phyloP scores from a whole-genome alignment of 2,797 vertebrate genomes.

The Etheostoma nigrum region DNA sequence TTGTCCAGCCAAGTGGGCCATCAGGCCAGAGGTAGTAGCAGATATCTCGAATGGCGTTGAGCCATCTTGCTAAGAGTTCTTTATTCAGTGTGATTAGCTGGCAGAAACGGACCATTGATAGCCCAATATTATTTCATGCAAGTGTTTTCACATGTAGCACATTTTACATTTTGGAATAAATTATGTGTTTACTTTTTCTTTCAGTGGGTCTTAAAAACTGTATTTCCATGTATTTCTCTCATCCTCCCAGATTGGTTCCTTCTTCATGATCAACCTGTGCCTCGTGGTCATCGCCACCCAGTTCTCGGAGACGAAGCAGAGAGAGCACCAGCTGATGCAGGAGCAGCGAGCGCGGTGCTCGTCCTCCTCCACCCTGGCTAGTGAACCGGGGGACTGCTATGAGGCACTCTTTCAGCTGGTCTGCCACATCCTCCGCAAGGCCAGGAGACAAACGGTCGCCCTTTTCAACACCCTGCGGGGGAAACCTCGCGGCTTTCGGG shows the following conservation, averaged over 20 bases:
- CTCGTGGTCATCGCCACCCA: slow-evolving; percentile 98
- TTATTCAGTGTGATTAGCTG: slow-evolving; percentile 16
- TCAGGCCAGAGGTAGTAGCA: slow-evolving; percentile 21
- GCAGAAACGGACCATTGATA: slow-evolving; percentile 20
- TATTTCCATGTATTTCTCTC: neutral
- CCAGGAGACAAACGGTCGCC: slow-evolving; percentile 85
- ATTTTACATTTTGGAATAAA: slow-evolving; percentile 7
- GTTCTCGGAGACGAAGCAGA: slow-evolving; percentile 97
- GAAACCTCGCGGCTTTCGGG: slow-evolving; percentile 66
- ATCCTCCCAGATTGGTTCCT: slow-evolving; percentile 86
- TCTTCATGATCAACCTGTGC: slow-evolving; percentile 99
- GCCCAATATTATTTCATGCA: slow-evolving; percentile 15
- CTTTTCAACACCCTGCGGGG: slow-evolving; percentile 87
- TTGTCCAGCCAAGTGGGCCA: slow-evolving; percentile 27
- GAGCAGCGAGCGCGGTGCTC: slow-evolving; percentile 92
- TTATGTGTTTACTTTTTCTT: neutral
- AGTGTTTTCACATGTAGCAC: slow-evolving; percentile 1
- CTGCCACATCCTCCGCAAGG: slow-evolving; percentile 93
- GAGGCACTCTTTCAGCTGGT: slow-evolving; percentile 95
- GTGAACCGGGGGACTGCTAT: slow-evolving; percentile 95
- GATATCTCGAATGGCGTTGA: slow-evolving; percentile 7
- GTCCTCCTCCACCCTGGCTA: slow-evolving; percentile 94
- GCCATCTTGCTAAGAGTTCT: slow-evolving; percentile 13
- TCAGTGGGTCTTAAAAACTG: neutral
- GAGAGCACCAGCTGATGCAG: slow-evolving; percentile 98